Conservation (phyloP, 2,888 invertebrate genomes). For the Altica lythri region DNA sequence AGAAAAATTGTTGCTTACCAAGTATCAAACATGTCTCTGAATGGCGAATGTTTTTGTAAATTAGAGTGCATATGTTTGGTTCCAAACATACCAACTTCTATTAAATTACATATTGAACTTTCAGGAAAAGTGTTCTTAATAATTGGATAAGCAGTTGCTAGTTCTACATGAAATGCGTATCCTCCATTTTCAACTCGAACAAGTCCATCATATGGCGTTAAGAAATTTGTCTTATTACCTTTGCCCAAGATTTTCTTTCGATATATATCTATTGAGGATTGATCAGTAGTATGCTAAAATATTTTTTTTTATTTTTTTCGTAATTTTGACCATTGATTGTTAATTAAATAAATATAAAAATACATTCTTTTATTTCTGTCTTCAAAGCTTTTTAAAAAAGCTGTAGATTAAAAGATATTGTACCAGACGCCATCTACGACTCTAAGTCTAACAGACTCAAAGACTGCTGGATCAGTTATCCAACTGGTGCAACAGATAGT, state of each 20-base stretch:
- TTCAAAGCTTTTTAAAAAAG: no score
- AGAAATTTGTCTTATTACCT: conserved; percentile 42
- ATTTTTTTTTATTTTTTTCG: background rate
- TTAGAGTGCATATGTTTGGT: conserved; percentile 44
- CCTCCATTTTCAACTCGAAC: conserved; percentile 45
- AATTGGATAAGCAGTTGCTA: conserved; percentile 50
- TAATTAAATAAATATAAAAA: no score
- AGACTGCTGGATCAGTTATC: no score
- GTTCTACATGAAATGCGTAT: conserved; percentile 53
- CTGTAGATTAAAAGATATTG: no score
- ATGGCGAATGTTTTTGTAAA: conserved; percentile 50
- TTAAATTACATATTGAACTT: conserved; percentile 50
- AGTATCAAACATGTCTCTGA: conserved; percentile 49
- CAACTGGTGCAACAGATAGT: no score
- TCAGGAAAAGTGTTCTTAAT: conserved; percentile 48
- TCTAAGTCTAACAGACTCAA: no score
- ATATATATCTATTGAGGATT: conserved; percentile 63
- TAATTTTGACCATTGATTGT: conserved; percentile 27
- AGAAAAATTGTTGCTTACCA: no score
- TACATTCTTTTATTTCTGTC: no score
- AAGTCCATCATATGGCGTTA: conserved; percentile 45
- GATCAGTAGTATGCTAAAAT: conserved; percentile 55
- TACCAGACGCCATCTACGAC: no score
- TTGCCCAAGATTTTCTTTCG: conserved; percentile 60
- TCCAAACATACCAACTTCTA: conserved; percentile 48